Base-by-base conservation (phyloP, 1,140 invertebrate species). In the Planococcus citri region DNA sequence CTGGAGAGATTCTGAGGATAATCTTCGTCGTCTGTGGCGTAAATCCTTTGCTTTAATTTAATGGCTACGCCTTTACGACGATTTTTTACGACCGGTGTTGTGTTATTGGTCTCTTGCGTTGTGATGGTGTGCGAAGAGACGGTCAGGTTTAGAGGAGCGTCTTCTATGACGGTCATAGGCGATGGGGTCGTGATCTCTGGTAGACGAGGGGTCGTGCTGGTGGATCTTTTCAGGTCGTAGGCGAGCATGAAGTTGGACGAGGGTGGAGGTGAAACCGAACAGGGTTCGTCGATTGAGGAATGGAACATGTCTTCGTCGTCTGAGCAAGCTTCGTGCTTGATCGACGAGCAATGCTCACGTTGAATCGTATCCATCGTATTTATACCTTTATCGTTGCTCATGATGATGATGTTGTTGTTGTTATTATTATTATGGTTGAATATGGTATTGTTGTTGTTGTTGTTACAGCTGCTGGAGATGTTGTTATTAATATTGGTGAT, bases 31-130 rank as follows among this genome's bases (percentile, higher is more conserved):
- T 51, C 41, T 4, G 41, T 71, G 68, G 25, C 72, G 27, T 10
- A 72, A 67, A 0, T 73, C 69, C 14, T 72, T n/a, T n/a, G 68
- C n/a, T 77, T 75, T 38, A 92, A 77, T 71, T 91, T 92, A 74
- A 86, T 86, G 0, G 91, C 89, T 68, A 85, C 85, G 0, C 89
- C 90, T 76, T 93, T 93, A 70, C 91, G 83, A 33, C 89, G 83
- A 74, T 84, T 85, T 69, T 87, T 90, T 0, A 75, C 77, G 3
- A 80, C n/a, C 77, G 78, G 21, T 77, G 79, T 1, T 8, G 27
- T 12, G 20, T 2, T 33, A 22, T 21, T 37, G 4, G 12, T 21
- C 1, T 57, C 68, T 8, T 17, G 8, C 21, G 10, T 22, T 68
- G 64, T n/a, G 29, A 33, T 3, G 41, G 41, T 51, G 6, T 51